Base-by-base conservation (phyloP, 2,888 invertebrate species). In the Pyrgus malvae region DNA sequence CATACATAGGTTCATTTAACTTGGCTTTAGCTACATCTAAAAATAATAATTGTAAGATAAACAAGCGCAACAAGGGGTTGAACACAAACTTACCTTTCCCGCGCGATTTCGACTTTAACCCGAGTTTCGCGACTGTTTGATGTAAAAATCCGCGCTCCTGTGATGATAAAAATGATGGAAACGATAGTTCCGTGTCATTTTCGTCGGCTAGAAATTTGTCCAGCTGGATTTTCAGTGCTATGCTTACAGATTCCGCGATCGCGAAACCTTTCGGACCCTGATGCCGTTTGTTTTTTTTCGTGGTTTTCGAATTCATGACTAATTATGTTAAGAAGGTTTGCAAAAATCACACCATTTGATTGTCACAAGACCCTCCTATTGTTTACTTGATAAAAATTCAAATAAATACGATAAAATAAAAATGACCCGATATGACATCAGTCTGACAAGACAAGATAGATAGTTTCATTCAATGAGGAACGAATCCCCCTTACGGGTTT, bases 111-210 rank as follows among this genome's bases (percentile, higher is more conserved):
- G 96, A 95, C 70, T 94, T 94, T 23, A 97, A 81, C 4, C 95
- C 95, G 61, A 94, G 80, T 60, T 92, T 90, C 41, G 90, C 91
- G 35, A 94, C 94, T 21, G 94, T 91, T 61, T 93, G 91, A 76
- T 97, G 97, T 58, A 97, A 92, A 72, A 95, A 96, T 8, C 95
- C 95, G 63, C 97, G 91, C 78, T 97, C 95, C 61, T 93, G 92
- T 7, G 95, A 93, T 8, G 94, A 94, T 57, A 96, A 87, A 37
- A 94, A 95, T 2, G 94, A 92, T 2, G 96, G 95, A 76, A 95
- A 95, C 68, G 92, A 85, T 7, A 90, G 74, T 60, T 91, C 91
- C 0, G 87, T 88, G 60, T 89, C 90, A 69, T 85, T 85, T 63
- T 90, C 90, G 69, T 90, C 88, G 55, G 66, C 75, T 5, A 90